These are phyloP conservation scores for Gnathonemus longibarbis DNA, from an alignment of 2,113 vertebrate species.

Conservation along the genomic window DNA sequence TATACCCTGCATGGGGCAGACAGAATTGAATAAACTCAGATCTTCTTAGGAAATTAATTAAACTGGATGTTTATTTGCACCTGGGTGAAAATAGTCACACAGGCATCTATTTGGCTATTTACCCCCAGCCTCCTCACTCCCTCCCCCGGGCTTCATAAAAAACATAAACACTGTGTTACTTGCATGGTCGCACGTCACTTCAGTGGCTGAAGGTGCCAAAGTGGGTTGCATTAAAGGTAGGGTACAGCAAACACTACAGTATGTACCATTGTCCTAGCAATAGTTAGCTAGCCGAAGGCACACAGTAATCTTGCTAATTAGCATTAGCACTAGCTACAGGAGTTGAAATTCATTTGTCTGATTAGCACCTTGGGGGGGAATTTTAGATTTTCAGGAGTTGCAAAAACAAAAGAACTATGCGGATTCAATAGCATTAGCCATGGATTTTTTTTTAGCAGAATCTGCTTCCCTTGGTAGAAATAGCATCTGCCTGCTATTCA, in stretches of 20 bases:
- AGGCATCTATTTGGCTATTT: not conserved
- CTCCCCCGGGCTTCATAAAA: not conserved
- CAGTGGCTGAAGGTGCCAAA: not conserved
- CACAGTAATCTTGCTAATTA: not conserved
- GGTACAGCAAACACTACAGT: not conserved
- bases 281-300: not conserved
- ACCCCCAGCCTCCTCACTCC: not conserved
- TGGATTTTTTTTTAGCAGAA: not conserved
- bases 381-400: not conserved
- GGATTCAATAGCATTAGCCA: not conserved
- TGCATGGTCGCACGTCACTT: not conserved
- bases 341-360: not conserved
- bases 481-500: not conserved
- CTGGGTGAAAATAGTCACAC: not conserved
- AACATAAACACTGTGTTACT: not conserved
- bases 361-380: not conserved
- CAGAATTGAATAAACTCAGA: not conserved
- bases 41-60: not conserved
- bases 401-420: not conserved
- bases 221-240: not conserved
- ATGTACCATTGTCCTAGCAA: not conserved
- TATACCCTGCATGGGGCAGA: not conserved
- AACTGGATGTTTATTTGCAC: not conserved
- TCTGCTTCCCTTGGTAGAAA: not conserved
- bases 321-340: not conserved